phyloP scores from a whole-genome alignment of 2,888 invertebrate species.

The Macaria liturata region DNA sequence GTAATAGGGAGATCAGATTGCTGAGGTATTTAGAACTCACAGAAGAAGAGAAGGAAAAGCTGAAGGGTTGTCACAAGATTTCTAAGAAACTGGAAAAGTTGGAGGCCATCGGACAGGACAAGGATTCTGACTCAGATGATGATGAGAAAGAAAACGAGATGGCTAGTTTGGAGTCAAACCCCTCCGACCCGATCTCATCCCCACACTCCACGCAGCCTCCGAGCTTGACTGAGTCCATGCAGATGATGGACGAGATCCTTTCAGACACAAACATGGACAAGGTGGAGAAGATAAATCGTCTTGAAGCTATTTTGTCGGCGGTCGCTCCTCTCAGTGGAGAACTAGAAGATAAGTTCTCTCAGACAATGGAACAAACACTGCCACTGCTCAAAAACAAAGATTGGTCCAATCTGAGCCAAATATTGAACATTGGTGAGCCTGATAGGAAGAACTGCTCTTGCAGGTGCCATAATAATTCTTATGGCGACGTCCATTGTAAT shows the following conservation, averaged over 20 bases:
- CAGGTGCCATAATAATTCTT: slow-evolving; percentile 80
- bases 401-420: slow-evolving; percentile 79
- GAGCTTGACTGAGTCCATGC: slow-evolving; percentile 94
- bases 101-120: slow-evolving; percentile 90
- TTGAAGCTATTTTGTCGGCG: slow-evolving; percentile 93
- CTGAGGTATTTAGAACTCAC: slow-evolving; percentile 94
- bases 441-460: slow-evolving; percentile 80
- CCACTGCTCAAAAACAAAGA: slow-evolving; percentile 80
- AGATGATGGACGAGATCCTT: slow-evolving; percentile 92
- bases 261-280: slow-evolving; percentile 92
- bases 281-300: slow-evolving; percentile 92
- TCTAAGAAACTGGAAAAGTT: slow-evolving; percentile 96
- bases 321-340: slow-evolving; percentile 88
- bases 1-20: slow-evolving; percentile 95
- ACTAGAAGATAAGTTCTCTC: slow-evolving; percentile 76
- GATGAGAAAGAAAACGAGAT: slow-evolving; percentile 90
- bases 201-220: slow-evolving; percentile 91
- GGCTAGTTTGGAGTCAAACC: slow-evolving; percentile 91
- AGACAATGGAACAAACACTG: slow-evolving; percentile 79
- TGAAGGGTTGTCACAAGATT: slow-evolving; percentile 95
- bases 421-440: slow-evolving; percentile 71
- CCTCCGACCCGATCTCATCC: slow-evolving; percentile 89
- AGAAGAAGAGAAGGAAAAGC: slow-evolving; percentile 95
- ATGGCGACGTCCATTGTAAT: slow-evolving; percentile 68
- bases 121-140: slow-evolving; percentile 89